phyloP scores from a whole-genome alignment of 2,888 invertebrate species.

The Xestoiulus laeticollis region DNA sequence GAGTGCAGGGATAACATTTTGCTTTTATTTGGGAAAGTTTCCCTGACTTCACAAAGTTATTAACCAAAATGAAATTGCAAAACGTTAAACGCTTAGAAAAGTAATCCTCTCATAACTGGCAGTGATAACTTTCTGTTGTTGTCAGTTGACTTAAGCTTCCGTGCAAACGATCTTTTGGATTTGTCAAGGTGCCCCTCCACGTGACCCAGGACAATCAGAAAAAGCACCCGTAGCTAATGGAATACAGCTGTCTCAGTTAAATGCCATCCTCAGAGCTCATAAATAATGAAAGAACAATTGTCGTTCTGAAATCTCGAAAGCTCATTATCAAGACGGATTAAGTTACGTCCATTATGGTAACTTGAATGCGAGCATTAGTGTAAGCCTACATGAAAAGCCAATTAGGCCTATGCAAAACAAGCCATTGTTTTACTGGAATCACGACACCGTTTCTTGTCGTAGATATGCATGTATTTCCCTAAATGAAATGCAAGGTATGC shows the following conservation, averaged over 20 bases:
- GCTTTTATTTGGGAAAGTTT: too few relatives aligned
- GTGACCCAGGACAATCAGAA: constrained; percentile 27
- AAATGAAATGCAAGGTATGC: not conserved
- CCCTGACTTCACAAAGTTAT: too few relatives aligned
- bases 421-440: not conserved
- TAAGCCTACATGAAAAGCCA: constrained; percentile 24
- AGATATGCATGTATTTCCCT: not conserved
- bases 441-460: not conserved
- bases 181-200: not conserved
- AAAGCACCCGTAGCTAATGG: constrained; percentile 40
- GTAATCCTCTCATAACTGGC: not conserved
- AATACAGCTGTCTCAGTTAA: constrained; percentile 23
- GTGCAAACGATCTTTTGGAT: not conserved
- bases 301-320: constrained; percentile 30
- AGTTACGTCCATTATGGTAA: constrained; percentile 39
- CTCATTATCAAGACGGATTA: constrained; percentile 31
- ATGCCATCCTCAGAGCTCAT: constrained; percentile 11
- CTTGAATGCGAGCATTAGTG: constrained; percentile 14
- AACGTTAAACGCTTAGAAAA: not conserved
- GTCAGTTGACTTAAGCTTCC: not conserved
- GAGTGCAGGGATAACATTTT: too few relatives aligned
- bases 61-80: not conserved
- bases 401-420: constrained; percentile 3
- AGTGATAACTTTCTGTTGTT: not conserved
- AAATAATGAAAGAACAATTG: constrained; percentile 13